Base-by-base conservation (phyloP, 2,113 vertebrate genomes). In the Psilopsiagon aymara region DNA sequence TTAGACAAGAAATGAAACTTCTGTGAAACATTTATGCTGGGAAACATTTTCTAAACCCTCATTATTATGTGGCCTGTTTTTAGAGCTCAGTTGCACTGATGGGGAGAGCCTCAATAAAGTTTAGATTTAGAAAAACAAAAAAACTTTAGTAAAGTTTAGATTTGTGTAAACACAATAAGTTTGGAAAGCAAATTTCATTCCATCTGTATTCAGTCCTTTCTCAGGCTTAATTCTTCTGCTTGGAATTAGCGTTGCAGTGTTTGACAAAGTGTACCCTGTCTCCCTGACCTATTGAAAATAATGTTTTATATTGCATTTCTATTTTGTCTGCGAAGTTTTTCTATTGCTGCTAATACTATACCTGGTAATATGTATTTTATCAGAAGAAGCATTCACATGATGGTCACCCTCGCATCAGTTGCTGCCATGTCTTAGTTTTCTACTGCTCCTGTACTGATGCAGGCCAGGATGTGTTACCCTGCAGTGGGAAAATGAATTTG, bases 1-100 rank as follows among this genome's bases (percentile, higher is more conserved):
- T 80, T 90, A 77, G 27, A 82, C 78, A 94, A 78, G 60, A 95
- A 91, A 76, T 88, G 68, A 88, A 91, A 57, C 74, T 87, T 90
- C 67, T 94, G 69, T 93, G 68, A 88, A 89, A 76, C 33, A 60
- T 70, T 96, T 84, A 17, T 88, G 41, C 62, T 73, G 33, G 51
- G 39, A 91, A 93, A 86, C 44, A 35, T 80, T 81, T 70, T 82
- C 68, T 80, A 92, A 94, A 92, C 27, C 24, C 6, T 92, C 41
- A 82, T 92, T 91, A 80, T 68, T 62, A 31, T 33, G 31, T 83
- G 55, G 12, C 64, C 46, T 87, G 11, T 63, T 95, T 92, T 91
- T 90, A 77, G 11, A 64, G 10, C 80, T 86, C 23, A 74, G 49
- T 74, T 86, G 41, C 29, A 43, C 15, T 2, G 6, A 51, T 71